A percentile compares a stretch with the other conserved stretches of the same genome.
These are phyloP conservation scores for Plestiodon gilberti DNA, from an alignment of 2,113 vertebrate genomes.

Conservation along the genomic window DNA sequence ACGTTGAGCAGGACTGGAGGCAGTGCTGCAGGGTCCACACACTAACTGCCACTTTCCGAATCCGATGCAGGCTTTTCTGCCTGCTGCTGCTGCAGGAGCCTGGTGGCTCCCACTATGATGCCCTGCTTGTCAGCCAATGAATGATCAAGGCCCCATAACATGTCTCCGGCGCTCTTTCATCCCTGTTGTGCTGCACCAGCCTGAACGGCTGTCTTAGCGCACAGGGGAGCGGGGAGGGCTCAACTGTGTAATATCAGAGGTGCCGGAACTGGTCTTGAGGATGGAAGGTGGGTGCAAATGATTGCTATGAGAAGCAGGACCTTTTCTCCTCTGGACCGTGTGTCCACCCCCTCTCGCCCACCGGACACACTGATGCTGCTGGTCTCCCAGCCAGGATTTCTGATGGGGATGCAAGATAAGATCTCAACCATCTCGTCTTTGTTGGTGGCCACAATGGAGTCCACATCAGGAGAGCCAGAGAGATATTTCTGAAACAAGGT, in stretches of 20 bases:
- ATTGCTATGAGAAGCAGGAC: neutral
- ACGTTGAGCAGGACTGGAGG: neutral
- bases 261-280: neutral
- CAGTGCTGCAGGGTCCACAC: neutral
- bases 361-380: neutral
- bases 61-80: neutral
- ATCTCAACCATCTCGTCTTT: conserved; percentile 75
- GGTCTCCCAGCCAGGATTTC: neutral
- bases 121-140: neutral
- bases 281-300: neutral
- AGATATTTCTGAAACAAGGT: conserved; percentile 64
- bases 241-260: neutral
- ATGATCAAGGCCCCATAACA: no score
- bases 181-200: no score
- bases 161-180: neutral
- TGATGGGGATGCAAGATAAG: conserved; percentile 66
- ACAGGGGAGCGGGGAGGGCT: neutral
- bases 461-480: conserved; percentile 34
- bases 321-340: conserved; percentile 60
- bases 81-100: neutral
- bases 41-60: neutral
- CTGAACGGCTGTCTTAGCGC: no score
- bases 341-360: conserved; percentile 57
- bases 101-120: no score
- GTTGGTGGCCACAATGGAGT: conserved; percentile 54